Conservation (phyloP, 1,140 invertebrate genomes). For the Pseudomyrmex dendroicus region DNA sequence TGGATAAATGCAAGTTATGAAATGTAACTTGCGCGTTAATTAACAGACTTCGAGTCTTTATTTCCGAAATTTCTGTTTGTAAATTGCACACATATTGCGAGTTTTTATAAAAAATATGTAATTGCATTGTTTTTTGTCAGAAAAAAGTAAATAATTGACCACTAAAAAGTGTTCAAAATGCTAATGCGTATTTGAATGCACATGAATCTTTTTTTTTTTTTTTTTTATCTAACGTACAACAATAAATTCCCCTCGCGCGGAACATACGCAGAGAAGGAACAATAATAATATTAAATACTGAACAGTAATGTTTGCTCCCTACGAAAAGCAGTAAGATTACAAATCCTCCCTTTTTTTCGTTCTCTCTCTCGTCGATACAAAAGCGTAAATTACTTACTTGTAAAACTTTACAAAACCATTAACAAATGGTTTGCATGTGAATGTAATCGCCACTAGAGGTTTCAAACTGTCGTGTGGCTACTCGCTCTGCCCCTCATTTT, state of each 20-base stretch:
- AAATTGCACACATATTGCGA: too few relatives aligned
- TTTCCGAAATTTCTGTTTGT: too few relatives aligned
- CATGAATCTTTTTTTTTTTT: constrained; percentile 38
- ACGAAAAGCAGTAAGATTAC: constrained; percentile 1
- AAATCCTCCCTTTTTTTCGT: too few relatives aligned
- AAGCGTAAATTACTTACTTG: constrained; percentile 1
- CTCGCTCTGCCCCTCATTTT: background rate
- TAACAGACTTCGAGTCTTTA: background rate
- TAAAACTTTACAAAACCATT: background rate
- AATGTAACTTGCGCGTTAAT: background rate
- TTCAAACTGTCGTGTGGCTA: background rate
- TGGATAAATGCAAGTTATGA: constrained; percentile 35
- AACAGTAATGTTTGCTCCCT: constrained; percentile 31
- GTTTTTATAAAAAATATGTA: background rate
- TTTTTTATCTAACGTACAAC: constrained; percentile 18
- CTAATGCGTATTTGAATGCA: constrained; percentile 27
- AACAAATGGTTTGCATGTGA: background rate
- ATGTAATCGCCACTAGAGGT: background rate
- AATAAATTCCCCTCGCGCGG: constrained; percentile 23
- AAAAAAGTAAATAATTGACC: constrained; percentile 27
- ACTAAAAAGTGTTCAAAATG: background rate
- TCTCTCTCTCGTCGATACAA: background rate
- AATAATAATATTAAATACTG: constrained; percentile 56
- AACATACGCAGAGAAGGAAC: constrained; percentile 33
- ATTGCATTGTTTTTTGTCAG: constrained; percentile 15